Evolutionary conservation across 2,888 invertebrate genomes (phyloP), one percentile per base, ranked within the genome.

Genomic region (Xylophagus ater): DNA sequence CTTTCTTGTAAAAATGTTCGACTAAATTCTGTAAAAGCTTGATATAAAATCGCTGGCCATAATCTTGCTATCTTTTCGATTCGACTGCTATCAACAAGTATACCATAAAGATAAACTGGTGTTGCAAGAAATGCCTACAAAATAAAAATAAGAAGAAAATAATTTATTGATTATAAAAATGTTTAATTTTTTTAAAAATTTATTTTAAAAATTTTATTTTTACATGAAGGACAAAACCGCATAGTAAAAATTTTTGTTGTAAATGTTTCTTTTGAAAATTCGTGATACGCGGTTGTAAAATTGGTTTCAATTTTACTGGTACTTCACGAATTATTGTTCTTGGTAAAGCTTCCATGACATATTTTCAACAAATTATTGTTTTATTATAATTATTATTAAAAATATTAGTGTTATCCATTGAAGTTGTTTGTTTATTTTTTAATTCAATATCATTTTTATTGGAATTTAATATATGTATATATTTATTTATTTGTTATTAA

Each of bases 191-290:
- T n/a, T n/a, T n/a, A n/a, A n/a, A n/a, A n/a, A n/a, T n/a, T n/a
- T n/a, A n/a, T n/a, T n/a, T n/a, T n/a, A n/a, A n/a, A n/a, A n/a
- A n/a, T n/a, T n/a, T 25, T n/a, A 9, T 25, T 25, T 56, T 48
- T 62, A 63, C 62, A 55, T 63, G 62, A 50, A 63, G 62, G 46
- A 59, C 62, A 50, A 63, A 62, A 47, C 62, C 62, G 55, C 63
- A 63, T 49, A 63, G 53, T 53, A 63, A 57, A 50, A 62, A 63
- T 52, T 63, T 63, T 50, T 63, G 62, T 53, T 62, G 63, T 41
- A 63, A 59, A 51, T 63, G 62, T 47, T 62, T 62, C 47, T 63
- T 63, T 45, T 62, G 54, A 40, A 63, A 58, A 13, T 62, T n/a
- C n/a, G n/a, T n/a, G n/a, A n/a, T n/a, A n/a, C n/a, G n/a, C n/a